Percentiles rank a stretch among this genome's conserved stretches.
Evolutionary conservation across 1,140 invertebrate species (phyloP).

Genomic region (Steinernema khuongi): DNA sequence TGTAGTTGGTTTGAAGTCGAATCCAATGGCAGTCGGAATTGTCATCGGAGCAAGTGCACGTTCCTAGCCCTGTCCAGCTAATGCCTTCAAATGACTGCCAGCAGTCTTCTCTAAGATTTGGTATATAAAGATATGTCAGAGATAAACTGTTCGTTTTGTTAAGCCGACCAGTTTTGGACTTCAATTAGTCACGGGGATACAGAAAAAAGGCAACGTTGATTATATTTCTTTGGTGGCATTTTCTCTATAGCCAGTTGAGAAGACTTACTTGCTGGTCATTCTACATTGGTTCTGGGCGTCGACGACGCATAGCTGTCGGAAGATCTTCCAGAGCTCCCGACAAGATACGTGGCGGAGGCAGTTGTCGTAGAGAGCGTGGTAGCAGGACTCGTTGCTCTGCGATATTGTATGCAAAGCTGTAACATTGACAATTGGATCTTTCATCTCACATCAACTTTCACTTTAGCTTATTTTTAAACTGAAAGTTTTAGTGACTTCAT

Average conservation of each 20-base stretch:
- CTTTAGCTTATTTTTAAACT: no score
- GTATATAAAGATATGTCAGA: no score
- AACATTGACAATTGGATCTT: no score
- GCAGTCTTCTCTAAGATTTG: slow-evolving; percentile 51
- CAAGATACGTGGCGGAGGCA: slow-evolving; percentile 54
- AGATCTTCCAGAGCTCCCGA: slow-evolving; percentile 52
- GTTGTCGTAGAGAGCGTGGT: slow-evolving; percentile 46
- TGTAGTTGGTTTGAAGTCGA: slow-evolving; percentile 56
- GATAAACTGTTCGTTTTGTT: no score
- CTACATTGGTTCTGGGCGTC: slow-evolving; percentile 53
- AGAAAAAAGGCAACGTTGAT: no score
- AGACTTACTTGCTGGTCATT: slow-evolving; percentile 50
- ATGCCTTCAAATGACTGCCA: slow-evolving; percentile 58
- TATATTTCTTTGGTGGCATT: no score
- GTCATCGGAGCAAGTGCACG: slow-evolving; percentile 45
- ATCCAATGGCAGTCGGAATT: slow-evolving; percentile 58
- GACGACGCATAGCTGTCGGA: slow-evolving; percentile 47
- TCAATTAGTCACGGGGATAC: no score
- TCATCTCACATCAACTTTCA: no score
- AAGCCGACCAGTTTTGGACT: no score
- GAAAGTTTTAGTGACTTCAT: no score
- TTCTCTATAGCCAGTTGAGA: no score
- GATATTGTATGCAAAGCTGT: slow-evolving; percentile 9
- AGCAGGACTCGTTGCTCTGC: slow-evolving; percentile 32
- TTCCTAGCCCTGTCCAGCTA: slow-evolving; percentile 53